Base-by-base conservation (phyloP, 2,888 invertebrate species). In the Zootermopsis nevadensis region DNA sequence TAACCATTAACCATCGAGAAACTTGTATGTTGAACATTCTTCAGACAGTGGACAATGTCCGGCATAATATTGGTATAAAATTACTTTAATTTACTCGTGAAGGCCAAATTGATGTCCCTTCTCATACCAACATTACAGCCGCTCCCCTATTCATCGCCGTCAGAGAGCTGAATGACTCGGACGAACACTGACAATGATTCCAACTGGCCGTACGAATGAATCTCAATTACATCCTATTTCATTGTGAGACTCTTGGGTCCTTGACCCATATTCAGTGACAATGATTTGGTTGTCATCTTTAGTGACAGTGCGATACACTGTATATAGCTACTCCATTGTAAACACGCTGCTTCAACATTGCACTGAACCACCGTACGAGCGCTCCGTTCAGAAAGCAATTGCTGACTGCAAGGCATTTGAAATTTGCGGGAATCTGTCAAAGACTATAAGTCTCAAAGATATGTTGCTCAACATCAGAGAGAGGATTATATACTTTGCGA, bases 221-320 rank as follows among this genome's bases (percentile, higher is more conserved):
- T 15, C 48, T 19, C 15, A 3, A 48, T 15, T 48, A 48, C 48
- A 48, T 48, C 48, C 48, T 19, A 15, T n/a, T n/a, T n/a, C n/a
- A n/a, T 48, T 48, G 48, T 48, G 12, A 48, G 48, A 15, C 3
- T 3, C 48, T n/a, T 15, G 22, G 15, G 31, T 31, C 69, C 69
- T 69, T 69, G 69, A 33, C 69, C 69, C 33, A 69, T 30, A 69
- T 69, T 19, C 33, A 19, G 69, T 69, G 33, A 69, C 69, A 66
- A 66, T 66, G 69, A 69, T 69, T 69, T 33, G 33, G 10, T 69
- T 69, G 24, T 19, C 31, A 33, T 69, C 35, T 69, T 69, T 7
- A 22, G 69, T 7, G 69, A 19, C 48, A 48, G 48, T 15, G 42
- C 19, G 48, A 48, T 15, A 19, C n/a, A n/a, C n/a, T n/a, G n/a